Evolutionary conservation across 2,113 vertebrate species (phyloP).

Genomic region (Chloroceryle aenea): DNA sequence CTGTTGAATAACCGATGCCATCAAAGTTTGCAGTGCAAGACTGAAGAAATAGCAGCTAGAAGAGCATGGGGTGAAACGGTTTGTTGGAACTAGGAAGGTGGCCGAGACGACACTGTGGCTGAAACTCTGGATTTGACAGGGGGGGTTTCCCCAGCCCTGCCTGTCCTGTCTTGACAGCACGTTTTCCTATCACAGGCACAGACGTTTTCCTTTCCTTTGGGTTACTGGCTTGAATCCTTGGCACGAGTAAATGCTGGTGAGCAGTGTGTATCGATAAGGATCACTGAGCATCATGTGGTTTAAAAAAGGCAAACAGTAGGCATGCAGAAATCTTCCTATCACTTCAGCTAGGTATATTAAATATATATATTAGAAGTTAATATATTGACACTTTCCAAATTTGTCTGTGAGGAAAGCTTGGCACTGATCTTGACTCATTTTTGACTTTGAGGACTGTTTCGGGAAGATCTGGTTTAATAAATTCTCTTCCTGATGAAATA

Average conservation of each 20-base stretch:
- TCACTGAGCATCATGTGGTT: background rate
- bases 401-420: background rate
- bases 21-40: background rate
- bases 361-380: background rate
- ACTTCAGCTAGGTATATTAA: background rate
- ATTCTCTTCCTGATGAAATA: background rate
- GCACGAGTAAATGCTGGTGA: background rate
- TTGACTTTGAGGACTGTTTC: background rate
- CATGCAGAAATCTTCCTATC: background rate
- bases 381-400: background rate
- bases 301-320: background rate
- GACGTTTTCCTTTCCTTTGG: background rate
- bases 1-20: background rate
- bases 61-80: background rate
- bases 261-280: background rate
- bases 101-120: background rate
- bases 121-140: background rate
- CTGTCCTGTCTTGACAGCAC: background rate
- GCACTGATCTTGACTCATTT: background rate
- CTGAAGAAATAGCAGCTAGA: background rate
- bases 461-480: background rate
- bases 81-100: background rate
- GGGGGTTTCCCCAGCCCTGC: background rate
- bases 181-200: accelerated
- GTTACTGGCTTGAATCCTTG: background rate